Percentiles rank a stretch among this genome's conserved stretches.
Conservation (phyloP, 2,113 vertebrate genomes). For the Oryzias celebensis region DNA sequence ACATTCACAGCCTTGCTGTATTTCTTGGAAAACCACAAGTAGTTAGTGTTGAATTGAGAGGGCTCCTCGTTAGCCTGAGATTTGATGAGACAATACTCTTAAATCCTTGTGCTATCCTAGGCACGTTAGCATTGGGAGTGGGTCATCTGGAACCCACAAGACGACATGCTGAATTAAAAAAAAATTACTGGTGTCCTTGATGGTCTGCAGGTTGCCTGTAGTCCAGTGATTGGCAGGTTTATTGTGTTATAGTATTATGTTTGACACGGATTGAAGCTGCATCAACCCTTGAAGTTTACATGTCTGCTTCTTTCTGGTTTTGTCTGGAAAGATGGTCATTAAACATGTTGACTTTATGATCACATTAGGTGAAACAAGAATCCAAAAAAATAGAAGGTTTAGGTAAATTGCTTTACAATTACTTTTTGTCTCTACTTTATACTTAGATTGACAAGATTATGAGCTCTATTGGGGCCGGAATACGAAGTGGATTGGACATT, state of each 20-base stretch:
- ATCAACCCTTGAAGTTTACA: conserved; percentile 17
- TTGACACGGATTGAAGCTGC: conserved; percentile 36
- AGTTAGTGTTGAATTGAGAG: too few species aligned
- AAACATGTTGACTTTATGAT: conserved; percentile 37
- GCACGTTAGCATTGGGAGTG: too few species aligned
- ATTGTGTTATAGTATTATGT: not conserved
- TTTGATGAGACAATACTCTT: too few species aligned
- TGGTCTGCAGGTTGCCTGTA: not conserved
- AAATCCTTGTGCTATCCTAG: too few species aligned
- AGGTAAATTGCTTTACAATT: conserved; percentile 45
- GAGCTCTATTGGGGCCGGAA: conserved; percentile 94
- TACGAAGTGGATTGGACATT: conserved; percentile 85
- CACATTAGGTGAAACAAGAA: conserved; percentile 43
- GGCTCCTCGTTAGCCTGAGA: too few species aligned
- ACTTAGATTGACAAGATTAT: conserved; percentile 97
- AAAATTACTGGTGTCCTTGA: too few species aligned
- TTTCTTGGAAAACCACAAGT: too few species aligned
- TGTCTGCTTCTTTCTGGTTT: conserved; percentile 26
- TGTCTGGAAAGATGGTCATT: conserved; percentile 36
- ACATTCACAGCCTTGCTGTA: too few species aligned
- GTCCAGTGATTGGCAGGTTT: conserved; percentile 34
- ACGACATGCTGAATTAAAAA: too few species aligned
- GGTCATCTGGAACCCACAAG: too few species aligned
- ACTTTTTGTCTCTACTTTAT: conserved; percentile 32
- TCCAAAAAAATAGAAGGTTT: conserved; percentile 51